These are phyloP conservation scores for Lepus americanus DNA, from an alignment of 2,113 vertebrate genomes.

Conservation along the genomic window DNA sequence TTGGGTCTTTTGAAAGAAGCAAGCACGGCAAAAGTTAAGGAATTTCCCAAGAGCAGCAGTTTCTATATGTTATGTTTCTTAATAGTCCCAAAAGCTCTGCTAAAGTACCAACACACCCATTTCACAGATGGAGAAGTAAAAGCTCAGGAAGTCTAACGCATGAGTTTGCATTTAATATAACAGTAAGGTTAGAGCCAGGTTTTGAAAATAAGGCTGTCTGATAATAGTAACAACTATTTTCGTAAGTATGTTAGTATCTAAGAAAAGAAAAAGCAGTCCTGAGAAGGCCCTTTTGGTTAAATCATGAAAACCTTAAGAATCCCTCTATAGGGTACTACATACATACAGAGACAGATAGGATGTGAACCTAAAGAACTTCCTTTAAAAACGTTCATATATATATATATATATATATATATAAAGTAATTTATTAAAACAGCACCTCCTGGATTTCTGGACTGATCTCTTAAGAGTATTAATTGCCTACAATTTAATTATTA, in stretches of 20 bases:
- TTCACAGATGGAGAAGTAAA: conserved; percentile 22
- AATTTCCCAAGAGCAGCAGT: neutral
- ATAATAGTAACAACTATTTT: conserved; percentile 17
- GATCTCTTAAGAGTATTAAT: too few relatives aligned
- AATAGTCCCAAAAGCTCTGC: neutral
- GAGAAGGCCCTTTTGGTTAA: neutral
- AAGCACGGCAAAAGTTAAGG: neutral
- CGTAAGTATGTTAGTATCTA: neutral
- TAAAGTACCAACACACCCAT: neutral
- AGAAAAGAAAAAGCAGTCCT: neutral
- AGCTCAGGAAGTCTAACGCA: neutral
- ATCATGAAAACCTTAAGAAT: neutral
- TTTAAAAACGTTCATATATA: neutral
- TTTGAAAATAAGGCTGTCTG: conserved; percentile 6
- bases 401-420: too few relatives aligned
- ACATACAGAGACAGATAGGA: neutral
- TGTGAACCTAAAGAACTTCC: neutral
- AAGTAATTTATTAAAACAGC: too few relatives aligned
- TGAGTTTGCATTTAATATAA: neutral
- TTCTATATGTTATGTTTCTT: neutral
- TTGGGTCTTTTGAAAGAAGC: neutral
- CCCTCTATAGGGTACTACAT: neutral
- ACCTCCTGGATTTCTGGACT: too few relatives aligned
- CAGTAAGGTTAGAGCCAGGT: neutral
- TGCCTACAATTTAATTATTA: too few relatives aligned